Evolutionary conservation across 92 coral and sea anemone species (phyloP).

Genomic region (Paramuricea clavata): DNA sequence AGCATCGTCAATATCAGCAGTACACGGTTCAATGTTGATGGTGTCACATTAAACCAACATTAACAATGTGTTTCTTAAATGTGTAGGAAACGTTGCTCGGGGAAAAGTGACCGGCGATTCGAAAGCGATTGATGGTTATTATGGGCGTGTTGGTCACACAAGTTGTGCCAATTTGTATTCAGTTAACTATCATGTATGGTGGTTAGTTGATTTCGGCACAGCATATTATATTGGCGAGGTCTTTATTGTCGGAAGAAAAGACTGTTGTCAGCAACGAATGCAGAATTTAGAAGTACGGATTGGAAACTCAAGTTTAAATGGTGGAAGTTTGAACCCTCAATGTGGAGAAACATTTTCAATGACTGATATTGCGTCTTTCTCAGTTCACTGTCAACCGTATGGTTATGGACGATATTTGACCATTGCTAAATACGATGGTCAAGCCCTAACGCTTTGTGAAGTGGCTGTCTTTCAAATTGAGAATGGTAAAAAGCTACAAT

Average conservation of each 20-base stretch:
- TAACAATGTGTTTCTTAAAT: no score
- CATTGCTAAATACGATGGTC: background rate
- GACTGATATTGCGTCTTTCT: background rate
- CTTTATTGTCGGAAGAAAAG: constrained; percentile 1
- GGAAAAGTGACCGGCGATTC: background rate
- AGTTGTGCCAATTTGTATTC: no score
- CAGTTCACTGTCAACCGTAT: background rate
- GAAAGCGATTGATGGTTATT: background rate
- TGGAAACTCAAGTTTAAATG: background rate
- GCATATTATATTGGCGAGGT: constrained; percentile 2
- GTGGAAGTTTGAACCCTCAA: background rate
- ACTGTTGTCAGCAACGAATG: background rate
- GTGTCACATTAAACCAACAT: no score
- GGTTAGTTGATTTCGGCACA: constrained; percentile 2
- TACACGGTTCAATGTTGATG: no score
- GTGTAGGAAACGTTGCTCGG: constrained; percentile 9
- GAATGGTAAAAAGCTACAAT: background rate
- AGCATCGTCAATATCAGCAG: background rate
- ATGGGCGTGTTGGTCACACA: background rate
- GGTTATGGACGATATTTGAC: background rate
- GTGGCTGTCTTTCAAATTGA: constrained; percentile 9
- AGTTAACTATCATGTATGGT: background rate
- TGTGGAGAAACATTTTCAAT: background rate
- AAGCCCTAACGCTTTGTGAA: background rate
- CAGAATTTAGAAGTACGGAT: background rate